A percentile compares a stretch with the other conserved stretches of the same genome.
Evolutionary conservation across 2,113 vertebrate species (phyloP).

Genomic region (Menidia beryllina): DNA sequence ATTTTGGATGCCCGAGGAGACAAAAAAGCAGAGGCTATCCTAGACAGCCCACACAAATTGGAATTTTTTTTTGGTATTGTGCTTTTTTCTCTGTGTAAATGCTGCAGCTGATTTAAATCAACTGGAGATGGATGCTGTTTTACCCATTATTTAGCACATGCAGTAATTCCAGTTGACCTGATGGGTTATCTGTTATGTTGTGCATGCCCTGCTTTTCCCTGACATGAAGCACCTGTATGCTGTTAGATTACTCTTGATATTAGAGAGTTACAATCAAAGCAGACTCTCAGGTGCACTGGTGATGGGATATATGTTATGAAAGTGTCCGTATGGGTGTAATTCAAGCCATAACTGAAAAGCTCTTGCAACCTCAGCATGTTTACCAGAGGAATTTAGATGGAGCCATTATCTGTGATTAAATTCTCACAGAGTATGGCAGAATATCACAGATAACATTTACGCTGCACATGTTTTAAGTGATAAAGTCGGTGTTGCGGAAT

Average conservation of each 20-base stretch:
- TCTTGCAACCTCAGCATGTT: conserved; percentile 15
- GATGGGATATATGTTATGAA: conserved; percentile 12
- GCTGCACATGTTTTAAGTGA: conserved; percentile 23
- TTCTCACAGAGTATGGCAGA: conserved; percentile 24
- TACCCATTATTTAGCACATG: conserved; percentile 14
- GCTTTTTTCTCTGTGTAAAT: conserved; percentile 11
- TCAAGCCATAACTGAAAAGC: conserved; percentile 16
- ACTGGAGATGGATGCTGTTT: conserved; percentile 33
- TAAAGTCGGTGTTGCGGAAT: conserved; percentile 14
- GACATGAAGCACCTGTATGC: conserved; percentile 4
- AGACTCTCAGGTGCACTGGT: conserved; percentile 11
- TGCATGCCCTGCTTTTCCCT: conserved; percentile 25
- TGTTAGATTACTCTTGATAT: conserved; percentile 23
- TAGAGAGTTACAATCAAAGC: conserved; percentile 25
- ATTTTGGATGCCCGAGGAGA: conserved; percentile 48
- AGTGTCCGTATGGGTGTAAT: conserved; percentile 7
- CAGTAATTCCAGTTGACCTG: conserved; percentile 44
- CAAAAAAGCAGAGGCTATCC: conserved; percentile 58
- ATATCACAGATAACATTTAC: conserved; percentile 17
- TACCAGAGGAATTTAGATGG: conserved; percentile 12
- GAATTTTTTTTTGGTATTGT: conserved; percentile 27
- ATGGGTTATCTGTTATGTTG: conserved; percentile 30
- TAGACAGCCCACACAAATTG: conserved; percentile 46
- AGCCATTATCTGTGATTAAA: conserved; percentile 31
- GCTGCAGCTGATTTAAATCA: conserved; percentile 47